Evolutionary conservation across 2,113 vertebrate species (phyloP).

Genomic region (Rhadina sibilatrix): DNA sequence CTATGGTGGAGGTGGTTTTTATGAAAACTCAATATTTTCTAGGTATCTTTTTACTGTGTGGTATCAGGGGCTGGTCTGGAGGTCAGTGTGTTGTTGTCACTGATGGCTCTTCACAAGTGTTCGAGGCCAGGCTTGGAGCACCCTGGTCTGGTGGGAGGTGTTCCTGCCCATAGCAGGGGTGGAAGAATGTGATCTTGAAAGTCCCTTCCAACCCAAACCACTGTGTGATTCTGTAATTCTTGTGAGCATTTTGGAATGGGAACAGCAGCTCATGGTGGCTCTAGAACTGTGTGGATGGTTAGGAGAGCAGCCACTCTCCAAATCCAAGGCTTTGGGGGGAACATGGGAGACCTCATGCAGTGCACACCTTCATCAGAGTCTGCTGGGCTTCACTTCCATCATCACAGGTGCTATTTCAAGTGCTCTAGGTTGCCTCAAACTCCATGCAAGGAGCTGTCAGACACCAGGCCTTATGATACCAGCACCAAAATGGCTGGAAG

Average conservation of each 20-base stretch:
- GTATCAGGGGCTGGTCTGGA: background rate
- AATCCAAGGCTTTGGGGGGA: background rate
- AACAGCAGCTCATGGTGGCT: background rate
- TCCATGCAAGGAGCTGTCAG: background rate
- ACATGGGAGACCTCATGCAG: background rate
- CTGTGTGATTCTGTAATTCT: background rate
- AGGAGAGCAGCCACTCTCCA: background rate
- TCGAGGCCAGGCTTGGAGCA: background rate
- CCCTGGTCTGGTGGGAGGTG: background rate
- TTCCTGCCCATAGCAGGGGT: background rate
- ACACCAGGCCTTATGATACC: background rate
- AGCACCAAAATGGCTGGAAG: background rate
- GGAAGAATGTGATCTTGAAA: background rate
- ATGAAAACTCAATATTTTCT: background rate
- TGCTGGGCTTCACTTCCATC: background rate
- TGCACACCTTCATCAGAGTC: background rate
- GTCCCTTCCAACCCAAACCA: background rate
- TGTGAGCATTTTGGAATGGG: accelerated
- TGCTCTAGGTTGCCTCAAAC: background rate
- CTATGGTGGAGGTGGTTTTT: background rate
- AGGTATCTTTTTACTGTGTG: background rate
- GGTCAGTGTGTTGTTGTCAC: background rate
- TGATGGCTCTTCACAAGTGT: background rate
- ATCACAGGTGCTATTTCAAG: background rate
- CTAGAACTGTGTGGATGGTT: background rate